Base-by-base conservation (phyloP, 2,113 vertebrate genomes). In the Glareola pratincola region DNA sequence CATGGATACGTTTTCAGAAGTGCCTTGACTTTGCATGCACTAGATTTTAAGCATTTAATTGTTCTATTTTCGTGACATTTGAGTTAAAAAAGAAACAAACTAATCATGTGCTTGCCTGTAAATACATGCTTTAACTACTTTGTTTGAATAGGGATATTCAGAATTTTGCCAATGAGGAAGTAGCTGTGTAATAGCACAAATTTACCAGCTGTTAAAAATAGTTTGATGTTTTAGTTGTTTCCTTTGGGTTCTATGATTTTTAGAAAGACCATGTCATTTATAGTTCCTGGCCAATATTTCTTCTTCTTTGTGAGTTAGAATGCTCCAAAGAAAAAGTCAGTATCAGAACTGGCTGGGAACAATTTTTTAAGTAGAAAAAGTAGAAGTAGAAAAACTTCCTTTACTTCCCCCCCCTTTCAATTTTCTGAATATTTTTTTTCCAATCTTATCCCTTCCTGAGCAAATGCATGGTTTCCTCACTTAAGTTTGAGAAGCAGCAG, bases 121-220 rank as follows among this genome's bases (percentile, higher is more conserved):
- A 79, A 50, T 51, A 30, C 17, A 9, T 53, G 41, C 51, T 54
- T 64, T 56, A 80, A 53, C 11, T 77, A 1, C 32, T 37, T 32
- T 56, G 12, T 74, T 80, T 91, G 18, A 89, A 74, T 16, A 37
- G 39, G 37, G 16, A n/a, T 74, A 54, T 45, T 91, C 50, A 41
- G 37, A 45, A 54, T 6, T 74, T 74, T 91, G 62, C 34, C 75
- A 91, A 26, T 62, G 71, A 83, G 75, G 71, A 50, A 41, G 16
- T 43, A 66, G 32, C 59, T 89, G 26, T 62, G 20, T 39, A 93
- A 85, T 37, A 84, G 73, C 37, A 56, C 21, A 67, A 22, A 77
- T 91, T 94, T 62, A n/a, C 37, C 86, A 87, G 83, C 37, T 91
- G 83, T 67, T 94, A 43, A 45, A 48, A 80, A 60, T 16, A 69